Base-by-base conservation (phyloP, 2,888 invertebrate species). In the Spialia ferax region DNA sequence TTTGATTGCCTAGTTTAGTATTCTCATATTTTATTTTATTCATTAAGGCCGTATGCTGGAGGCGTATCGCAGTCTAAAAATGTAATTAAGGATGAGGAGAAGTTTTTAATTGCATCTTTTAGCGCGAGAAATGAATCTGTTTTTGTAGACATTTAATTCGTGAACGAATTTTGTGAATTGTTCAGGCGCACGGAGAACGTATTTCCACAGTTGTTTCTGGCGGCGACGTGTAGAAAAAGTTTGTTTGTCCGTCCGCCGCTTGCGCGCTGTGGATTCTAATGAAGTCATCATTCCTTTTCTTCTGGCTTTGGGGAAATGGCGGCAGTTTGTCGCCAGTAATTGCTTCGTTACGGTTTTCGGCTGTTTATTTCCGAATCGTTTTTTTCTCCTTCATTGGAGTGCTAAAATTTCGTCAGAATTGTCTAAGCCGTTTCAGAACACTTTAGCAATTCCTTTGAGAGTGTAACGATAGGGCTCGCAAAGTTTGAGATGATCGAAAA, bases 311-410 rank as follows among this genome's bases (percentile, higher is more conserved):
- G 62, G 65, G 29, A 18, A 55, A 45, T 18, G 22, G 60, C 60
- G 60, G 48, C 65, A 54, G 59, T 67, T 67, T 61, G 69, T 64
- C 63, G 64, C 57, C 64, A 60, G 69, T 69, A 71, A 69, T 69
- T 65, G 71, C 65, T 71, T 69, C 68, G 64, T 70, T 67, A 69
- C 56, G 57, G 38, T 69, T 66, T 71, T 70, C 50, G 56, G 65
- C 61, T 72, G 57, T 68, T 69, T 64, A 57, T 68, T 63, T 59
- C 35, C 18, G 38, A 66, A 65, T 45, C 56, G 20, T 26, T 48
- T 26, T 62, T 60, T 50, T 55, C 32, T 26, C 48, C 50, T 62
- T 42, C 26, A 23, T n/a, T 18, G 29, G 38, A 6, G 23, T 54
- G 29, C 50, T 50, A 23, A 54, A 29, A 15, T 23, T 54, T 22